Evolutionary conservation across 2,888 invertebrate genomes (phyloP).

Genomic region (Spicauda simplicius): DNA sequence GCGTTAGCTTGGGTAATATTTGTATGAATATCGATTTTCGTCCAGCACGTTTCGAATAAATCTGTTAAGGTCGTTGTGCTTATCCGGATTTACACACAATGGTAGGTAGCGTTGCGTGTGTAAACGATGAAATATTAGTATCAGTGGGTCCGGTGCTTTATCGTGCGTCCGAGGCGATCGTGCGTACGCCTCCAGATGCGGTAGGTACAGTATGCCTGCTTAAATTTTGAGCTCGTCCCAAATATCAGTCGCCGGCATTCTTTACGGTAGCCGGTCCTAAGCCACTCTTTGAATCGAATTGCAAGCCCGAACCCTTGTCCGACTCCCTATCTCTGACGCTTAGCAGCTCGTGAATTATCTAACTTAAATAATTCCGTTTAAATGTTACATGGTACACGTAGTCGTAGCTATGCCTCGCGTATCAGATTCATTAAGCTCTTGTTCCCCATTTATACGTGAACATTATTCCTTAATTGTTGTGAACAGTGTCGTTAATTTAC

Average conservation of each 20-base stretch:
- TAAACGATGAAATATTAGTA: slow-evolving; percentile 70
- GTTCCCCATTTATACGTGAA: not conserved
- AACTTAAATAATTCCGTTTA: slow-evolving; percentile 60
- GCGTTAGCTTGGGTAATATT: slow-evolving; percentile 49
- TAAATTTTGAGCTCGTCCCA: slow-evolving; percentile 54
- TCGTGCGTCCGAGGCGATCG: slow-evolving; percentile 54
- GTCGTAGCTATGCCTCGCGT: slow-evolving; percentile 40
- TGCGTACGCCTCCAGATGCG: slow-evolving; percentile 48
- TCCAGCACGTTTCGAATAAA: slow-evolving; percentile 52
- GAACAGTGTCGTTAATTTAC: not conserved
- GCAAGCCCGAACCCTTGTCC: slow-evolving; percentile 64
- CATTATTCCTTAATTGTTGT: not conserved
- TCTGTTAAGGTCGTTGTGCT: slow-evolving; percentile 65
- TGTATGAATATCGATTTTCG: slow-evolving; percentile 37
- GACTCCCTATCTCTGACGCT: slow-evolving; percentile 70
- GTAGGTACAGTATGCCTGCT: slow-evolving; percentile 34
- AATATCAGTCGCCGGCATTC: slow-evolving; percentile 47
- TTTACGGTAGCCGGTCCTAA: slow-evolving; percentile 58
- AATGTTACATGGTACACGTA: not conserved
- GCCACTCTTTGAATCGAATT: slow-evolving; percentile 60
- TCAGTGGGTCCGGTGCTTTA: slow-evolving; percentile 54
- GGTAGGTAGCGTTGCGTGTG: slow-evolving; percentile 61
- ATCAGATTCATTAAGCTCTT: not conserved
- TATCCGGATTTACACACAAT: slow-evolving; percentile 72
- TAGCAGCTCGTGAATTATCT: slow-evolving; percentile 72